phyloP scores from a whole-genome alignment of 2,113 vertebrate species.

The Xiphias gladius region DNA sequence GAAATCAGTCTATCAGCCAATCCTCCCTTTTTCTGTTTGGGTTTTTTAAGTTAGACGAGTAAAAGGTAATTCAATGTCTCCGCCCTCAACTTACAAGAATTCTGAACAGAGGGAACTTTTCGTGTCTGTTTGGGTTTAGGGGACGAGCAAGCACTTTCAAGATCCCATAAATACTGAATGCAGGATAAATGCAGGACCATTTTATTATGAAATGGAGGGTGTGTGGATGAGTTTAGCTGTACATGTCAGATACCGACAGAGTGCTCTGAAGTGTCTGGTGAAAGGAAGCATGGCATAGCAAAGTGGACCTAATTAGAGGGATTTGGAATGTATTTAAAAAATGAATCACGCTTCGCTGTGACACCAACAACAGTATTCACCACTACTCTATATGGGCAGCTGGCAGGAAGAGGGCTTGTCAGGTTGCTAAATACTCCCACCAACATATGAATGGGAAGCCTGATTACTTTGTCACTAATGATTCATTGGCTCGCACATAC shows the following conservation, averaged over 20 bases:
- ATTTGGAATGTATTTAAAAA: conserved; percentile 65
- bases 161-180: conserved; percentile 74
- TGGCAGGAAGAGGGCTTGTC: conserved; percentile 70
- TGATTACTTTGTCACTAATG: conserved; percentile 79
- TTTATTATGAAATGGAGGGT: conserved; percentile 65
- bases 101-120: conserved; percentile 35
- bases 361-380: conserved; percentile 66
- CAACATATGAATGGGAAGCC: conserved; percentile 72
- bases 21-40: conserved; percentile 5
- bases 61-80: neutral
- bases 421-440: conserved; percentile 55
- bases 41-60: neutral
- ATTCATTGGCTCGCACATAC: conserved; percentile 60
- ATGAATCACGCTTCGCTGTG: conserved; percentile 55
- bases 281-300: conserved; percentile 56
- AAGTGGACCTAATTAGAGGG: conserved; percentile 74
- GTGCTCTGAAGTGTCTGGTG: conserved; percentile 60
- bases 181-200: conserved; percentile 66
- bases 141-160: conserved; percentile 60
- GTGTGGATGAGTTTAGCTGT: conserved; percentile 45
- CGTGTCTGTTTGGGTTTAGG: conserved; percentile 45
- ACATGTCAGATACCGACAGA: conserved; percentile 43
- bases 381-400: conserved; percentile 72
- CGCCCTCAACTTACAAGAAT: conserved; percentile 2
- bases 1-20: neutral